Conservation (phyloP, 2,888 invertebrate species). For the Synanthedon vespiformis region DNA sequence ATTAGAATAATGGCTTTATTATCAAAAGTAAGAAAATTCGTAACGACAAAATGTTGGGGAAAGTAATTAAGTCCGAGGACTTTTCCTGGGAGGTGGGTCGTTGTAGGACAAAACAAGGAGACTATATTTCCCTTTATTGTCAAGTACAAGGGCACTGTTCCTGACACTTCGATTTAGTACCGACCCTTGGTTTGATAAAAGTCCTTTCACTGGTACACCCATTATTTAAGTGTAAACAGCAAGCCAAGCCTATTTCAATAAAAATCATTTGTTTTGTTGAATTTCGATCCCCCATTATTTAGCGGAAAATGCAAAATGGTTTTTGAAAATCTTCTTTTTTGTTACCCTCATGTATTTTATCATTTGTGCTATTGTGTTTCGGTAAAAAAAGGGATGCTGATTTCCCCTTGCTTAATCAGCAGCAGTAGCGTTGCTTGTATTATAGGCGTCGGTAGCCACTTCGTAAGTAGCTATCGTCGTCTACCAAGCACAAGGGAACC, state of each 20-base stretch:
- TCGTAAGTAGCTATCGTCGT: too few relatives aligned
- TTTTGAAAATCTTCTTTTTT: neutral
- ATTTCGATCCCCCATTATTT: neutral
- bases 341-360: too few relatives aligned
- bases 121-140: constrained; percentile 54
- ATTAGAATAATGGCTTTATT: too few relatives aligned
- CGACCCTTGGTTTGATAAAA: constrained; percentile 59
- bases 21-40: too few relatives aligned
- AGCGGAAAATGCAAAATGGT: neutral
- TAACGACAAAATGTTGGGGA: too few relatives aligned
- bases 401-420: too few relatives aligned
- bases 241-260: constrained; percentile 17
- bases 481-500: too few relatives aligned
- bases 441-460: too few relatives aligned
- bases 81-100: constrained; percentile 5
- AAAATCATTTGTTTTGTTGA: constrained; percentile 12
- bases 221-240: constrained; percentile 34
- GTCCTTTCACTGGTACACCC: constrained; percentile 41
- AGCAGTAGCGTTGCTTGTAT: too few relatives aligned
- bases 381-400: too few relatives aligned
- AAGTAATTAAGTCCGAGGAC: neutral
- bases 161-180: constrained; percentile 63
- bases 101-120: constrained; percentile 38
- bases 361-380: too few relatives aligned
- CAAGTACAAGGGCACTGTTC: constrained; percentile 47